Conservation (phyloP, 2,113 vertebrate species). For the Prochilodus magdalenae region DNA sequence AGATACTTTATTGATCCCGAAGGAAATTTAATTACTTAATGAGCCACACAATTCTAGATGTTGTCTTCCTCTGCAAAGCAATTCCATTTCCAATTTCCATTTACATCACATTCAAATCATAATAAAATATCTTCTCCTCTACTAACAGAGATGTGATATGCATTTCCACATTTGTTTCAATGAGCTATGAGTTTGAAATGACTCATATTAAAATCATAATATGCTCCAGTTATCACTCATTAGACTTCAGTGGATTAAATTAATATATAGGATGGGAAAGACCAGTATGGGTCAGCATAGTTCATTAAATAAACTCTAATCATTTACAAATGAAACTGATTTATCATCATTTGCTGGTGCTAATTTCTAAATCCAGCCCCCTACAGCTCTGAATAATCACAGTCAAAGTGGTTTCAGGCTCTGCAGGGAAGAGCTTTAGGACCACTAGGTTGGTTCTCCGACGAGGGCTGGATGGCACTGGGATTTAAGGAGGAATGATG, state of each 20-base stretch:
- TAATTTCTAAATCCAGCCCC: not conserved
- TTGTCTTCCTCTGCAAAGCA: no score
- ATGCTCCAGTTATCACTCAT: not conserved
- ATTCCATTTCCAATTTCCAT: no score
- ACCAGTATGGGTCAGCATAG: not conserved
- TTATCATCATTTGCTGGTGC: not conserved
- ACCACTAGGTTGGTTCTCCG: conserved; percentile 3
- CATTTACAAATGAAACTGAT: conserved; percentile 4
- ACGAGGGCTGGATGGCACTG: conserved; percentile 8
- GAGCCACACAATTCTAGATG: no score
- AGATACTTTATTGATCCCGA: no score
- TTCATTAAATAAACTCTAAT: not conserved
- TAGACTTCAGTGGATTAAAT: not conserved
- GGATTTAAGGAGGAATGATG: conserved; percentile 31
- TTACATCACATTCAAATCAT: no score
- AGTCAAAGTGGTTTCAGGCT: not conserved
- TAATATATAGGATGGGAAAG: not conserved
- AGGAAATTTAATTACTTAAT: no score
- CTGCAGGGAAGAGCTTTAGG: not conserved
- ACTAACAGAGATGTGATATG: no score
- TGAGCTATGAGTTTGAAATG: no score
- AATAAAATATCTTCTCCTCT: no score
- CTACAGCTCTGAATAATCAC: not conserved
- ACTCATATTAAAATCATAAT: no score
- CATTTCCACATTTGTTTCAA: no score